Evolutionary conservation across 2,113 vertebrate genomes (phyloP), one percentile per base, ranked within the genome.

Genomic region (Zootoca vivipara): DNA sequence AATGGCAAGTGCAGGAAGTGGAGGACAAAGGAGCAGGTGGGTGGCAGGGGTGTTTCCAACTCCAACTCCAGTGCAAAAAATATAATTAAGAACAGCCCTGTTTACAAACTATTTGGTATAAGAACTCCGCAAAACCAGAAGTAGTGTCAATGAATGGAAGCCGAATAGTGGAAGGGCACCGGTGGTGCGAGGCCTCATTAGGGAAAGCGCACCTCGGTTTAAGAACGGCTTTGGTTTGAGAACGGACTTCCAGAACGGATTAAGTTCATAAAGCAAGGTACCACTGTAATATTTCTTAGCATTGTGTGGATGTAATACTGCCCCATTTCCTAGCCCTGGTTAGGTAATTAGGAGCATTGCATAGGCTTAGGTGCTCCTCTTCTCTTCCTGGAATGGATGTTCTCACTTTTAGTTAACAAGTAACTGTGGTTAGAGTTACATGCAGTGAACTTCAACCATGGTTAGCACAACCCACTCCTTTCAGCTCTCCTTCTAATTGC

Each of bases 1-100:
- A 85, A 73, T 8, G 46, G 5, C 58, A 38, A 33, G 22, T 83
- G 35, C 30, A 18, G n/a, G 33, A 82, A 89, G 90, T 90, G 78
- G 26, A 0, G 52, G 87, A 81, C 73, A 72, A 0, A 78, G 82
- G 52, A 46, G 78, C 62, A 52, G 0, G 0, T 52, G 88, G 0
- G 0, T 52, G 88, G 40, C 8, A 70, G 82, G 9, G 46, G 2
- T 83, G 58, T n/a, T 26, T 83, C 83, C 0, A 18, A 46, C 82
- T 82, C 3, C 46, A 56, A 10, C 58, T 20, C 58, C 46, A 46
- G 74, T 86, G 93, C 90, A 82, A 82, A 86, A 26, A 88, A 65
- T 30, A 35, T 62, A 28, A 80, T 46, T 10, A 46, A 46, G 46
- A 46, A 46, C 46, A 46, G 8, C 9, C 46, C 46, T 46, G 46